These are phyloP conservation scores for Venusia cambrica DNA, from an alignment of 2,888 invertebrate genomes.

Conservation along the genomic window DNA sequence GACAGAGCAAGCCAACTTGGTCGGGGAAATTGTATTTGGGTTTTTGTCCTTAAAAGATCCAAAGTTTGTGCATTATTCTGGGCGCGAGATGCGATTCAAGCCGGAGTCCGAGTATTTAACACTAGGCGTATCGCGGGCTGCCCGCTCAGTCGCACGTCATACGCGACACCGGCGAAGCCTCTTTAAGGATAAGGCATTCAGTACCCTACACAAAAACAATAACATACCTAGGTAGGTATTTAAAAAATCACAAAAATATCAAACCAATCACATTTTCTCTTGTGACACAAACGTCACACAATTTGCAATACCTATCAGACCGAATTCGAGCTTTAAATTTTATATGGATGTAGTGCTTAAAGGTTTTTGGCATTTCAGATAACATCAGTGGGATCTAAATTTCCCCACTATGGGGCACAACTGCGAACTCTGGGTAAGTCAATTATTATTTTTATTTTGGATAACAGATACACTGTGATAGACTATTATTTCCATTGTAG, in stretches of 20 bases:
- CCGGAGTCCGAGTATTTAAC: slow-evolving; percentile 73
- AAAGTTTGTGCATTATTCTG: slow-evolving; percentile 51
- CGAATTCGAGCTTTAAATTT: not conserved
- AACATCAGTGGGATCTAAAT: slow-evolving; percentile 34
- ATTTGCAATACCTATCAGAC: not conserved
- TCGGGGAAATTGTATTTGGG: too few species aligned
- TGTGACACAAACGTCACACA: too few species aligned
- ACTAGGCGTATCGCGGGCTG: slow-evolving; percentile 61
- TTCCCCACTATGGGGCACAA: slow-evolving; percentile 69
- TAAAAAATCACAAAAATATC: too few species aligned
- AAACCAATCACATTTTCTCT: too few species aligned
- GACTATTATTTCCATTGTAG: too few species aligned
- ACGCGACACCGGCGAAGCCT: slow-evolving; percentile 57
- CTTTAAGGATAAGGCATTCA: slow-evolving; percentile 35
- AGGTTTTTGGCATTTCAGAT: slow-evolving; percentile 39
- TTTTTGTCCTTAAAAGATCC: too few species aligned
- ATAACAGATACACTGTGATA: too few species aligned
- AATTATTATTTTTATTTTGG: slow-evolving; percentile 19
- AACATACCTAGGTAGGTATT: slow-evolving; percentile 29
- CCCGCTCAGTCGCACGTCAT: slow-evolving; percentile 64
- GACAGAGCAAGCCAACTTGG: too few species aligned
- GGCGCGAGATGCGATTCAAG: slow-evolving; percentile 60
- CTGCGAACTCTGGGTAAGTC: slow-evolving; percentile 58
- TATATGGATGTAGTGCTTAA: slow-evolving; percentile 9
- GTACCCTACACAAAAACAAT: slow-evolving; percentile 27